Percentiles rank a stretch among this genome's conserved stretches.
Conservation (phyloP, 2,797 vertebrate species). For the Syndactyla subalaris region DNA sequence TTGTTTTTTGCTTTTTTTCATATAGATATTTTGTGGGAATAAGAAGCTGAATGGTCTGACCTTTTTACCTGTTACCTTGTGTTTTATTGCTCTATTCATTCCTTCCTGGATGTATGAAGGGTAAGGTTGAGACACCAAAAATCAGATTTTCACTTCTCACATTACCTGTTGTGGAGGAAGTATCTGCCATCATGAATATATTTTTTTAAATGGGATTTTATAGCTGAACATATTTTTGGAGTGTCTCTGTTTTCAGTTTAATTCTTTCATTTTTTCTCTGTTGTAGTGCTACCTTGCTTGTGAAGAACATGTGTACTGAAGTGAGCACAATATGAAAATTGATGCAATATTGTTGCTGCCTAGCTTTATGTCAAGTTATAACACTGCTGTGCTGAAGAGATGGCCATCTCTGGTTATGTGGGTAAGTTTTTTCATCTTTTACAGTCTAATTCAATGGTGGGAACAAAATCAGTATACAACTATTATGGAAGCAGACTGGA, state of each 20-base stretch:
- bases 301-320: background rate
- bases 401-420: background rate
- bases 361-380: background rate
- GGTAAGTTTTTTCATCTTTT: background rate
- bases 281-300: background rate
- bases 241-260: background rate
- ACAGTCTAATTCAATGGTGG: background rate
- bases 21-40: background rate
- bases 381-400: background rate
- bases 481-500: background rate
- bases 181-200: background rate
- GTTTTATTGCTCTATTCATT: background rate
- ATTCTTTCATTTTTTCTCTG: background rate
- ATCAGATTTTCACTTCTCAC: accelerated
- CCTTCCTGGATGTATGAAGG: background rate
- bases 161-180: background rate
- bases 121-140: background rate
- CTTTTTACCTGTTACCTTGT: background rate
- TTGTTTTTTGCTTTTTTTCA: background rate
- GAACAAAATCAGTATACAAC: background rate
- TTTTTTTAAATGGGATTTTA: background rate
- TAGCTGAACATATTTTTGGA: background rate
- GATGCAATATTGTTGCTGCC: background rate
- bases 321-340: background rate
- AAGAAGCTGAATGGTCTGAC: background rate